phyloP scores from a whole-genome alignment of 1,140 invertebrate genomes.

The Penaeus indicus region DNA sequence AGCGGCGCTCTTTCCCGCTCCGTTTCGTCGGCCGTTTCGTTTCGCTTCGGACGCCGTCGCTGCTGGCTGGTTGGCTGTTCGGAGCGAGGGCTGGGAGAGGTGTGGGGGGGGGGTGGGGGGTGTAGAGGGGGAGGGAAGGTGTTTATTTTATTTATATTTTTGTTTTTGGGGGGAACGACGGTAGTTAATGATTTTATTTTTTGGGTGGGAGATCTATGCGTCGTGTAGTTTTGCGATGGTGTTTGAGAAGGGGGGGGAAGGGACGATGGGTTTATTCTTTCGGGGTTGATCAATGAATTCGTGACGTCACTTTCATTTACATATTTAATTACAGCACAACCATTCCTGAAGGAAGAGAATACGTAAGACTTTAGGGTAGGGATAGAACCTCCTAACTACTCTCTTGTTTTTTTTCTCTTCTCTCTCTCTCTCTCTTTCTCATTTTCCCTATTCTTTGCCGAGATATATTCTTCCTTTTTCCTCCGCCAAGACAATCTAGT shows the following conservation, averaged over 20 bases:
- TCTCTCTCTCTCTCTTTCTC: background rate
- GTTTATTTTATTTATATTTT: slow-evolving; percentile 6
- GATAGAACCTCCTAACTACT: background rate
- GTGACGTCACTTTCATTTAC: slow-evolving; percentile 63
- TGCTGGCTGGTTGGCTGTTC: background rate
- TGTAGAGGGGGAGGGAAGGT: background rate
- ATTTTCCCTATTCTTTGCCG: background rate
- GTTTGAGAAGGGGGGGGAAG: background rate
- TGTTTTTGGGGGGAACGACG: background rate
- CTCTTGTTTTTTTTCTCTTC: background rate
- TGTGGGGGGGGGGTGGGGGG: background rate
- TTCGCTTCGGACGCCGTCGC: background rate
- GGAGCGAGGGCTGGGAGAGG: background rate
- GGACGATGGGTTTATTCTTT: background rate
- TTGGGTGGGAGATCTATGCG: background rate
- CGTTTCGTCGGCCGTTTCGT: background rate
- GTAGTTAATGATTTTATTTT: too few species aligned
- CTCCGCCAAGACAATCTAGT: background rate
- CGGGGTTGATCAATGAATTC: slow-evolving; percentile 53
- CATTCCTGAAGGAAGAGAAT: slow-evolving; percentile 58
- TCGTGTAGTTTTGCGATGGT: background rate
- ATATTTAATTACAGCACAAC: slow-evolving; percentile 58
- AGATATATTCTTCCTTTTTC: background rate
- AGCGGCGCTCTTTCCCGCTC: too few species aligned
- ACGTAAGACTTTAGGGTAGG: background rate